A percentile compares a stretch with the other conserved stretches of the same genome.
phyloP scores from a whole-genome alignment of 2,113 vertebrate genomes.

The Brachyhypopomus gauderio region DNA sequence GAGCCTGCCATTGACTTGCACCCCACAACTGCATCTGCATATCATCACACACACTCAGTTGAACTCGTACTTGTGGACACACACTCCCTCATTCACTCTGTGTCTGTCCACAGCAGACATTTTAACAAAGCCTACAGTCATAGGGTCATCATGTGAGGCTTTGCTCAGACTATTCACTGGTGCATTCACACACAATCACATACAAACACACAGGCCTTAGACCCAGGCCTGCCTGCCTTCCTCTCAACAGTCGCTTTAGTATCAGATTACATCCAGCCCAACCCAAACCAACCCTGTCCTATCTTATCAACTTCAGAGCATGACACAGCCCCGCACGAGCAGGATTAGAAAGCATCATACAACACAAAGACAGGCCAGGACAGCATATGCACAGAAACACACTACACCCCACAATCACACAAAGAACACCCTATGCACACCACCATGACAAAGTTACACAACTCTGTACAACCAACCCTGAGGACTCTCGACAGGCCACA shows the following conservation, averaged over 20 bases:
- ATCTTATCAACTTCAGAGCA: constrained; percentile 70
- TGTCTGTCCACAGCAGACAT: neutral
- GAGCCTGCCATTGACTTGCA: constrained; percentile 42
- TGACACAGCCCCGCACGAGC: constrained; percentile 42
- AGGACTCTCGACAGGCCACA: neutral
- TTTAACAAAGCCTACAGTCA: constrained; percentile 29
- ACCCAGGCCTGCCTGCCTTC: constrained; percentile 55
- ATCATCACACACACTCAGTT: constrained; percentile 35
- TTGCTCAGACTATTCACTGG: constrained; percentile 5
- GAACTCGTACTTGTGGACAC: neutral
- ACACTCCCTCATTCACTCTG: constrained; percentile 9
- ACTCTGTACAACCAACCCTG: constrained; percentile 4
- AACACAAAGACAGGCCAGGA: neutral
- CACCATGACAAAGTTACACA: neutral
- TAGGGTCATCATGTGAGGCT: constrained; percentile 25
- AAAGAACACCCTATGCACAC: neutral
- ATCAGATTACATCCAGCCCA: constrained; percentile 64
- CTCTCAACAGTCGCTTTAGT: constrained; percentile 63
- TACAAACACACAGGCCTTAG: constrained; percentile 26
- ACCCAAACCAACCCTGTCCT: constrained; percentile 60
- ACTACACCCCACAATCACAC: constrained; percentile 56
- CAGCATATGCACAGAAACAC: constrained; percentile 21
- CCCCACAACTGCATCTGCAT: constrained; percentile 42
- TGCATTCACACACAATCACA: constrained; percentile 5
- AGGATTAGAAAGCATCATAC: neutral